A percentile compares a stretch with the other conserved stretches of the same genome.
Evolutionary conservation across 2,797 vertebrate species (phyloP).

Genomic region (Mormyrus hasselquistii): DNA sequence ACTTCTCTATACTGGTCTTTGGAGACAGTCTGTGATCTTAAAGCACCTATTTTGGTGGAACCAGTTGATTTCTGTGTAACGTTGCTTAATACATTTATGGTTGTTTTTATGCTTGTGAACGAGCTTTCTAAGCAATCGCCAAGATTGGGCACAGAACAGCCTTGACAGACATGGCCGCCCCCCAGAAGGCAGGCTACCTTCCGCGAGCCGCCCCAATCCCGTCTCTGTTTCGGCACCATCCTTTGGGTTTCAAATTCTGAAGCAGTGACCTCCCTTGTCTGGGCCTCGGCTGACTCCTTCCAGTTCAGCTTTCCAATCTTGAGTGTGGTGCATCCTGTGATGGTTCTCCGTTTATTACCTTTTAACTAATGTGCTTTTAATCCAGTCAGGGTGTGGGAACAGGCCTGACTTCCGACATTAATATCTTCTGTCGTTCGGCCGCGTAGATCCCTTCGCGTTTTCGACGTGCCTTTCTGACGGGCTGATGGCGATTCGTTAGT

Average conservation of each 20-base stretch:
- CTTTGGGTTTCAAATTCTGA: background rate
- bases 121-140: conserved; percentile 76
- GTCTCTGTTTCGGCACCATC: background rate
- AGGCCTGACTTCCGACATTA: background rate
- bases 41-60: conserved; percentile 79
- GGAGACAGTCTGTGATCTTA: conserved; percentile 74
- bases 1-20: conserved; percentile 60
- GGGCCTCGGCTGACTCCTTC: background rate
- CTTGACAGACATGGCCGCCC: background rate
- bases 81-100: conserved; percentile 40
- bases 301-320: background rate
- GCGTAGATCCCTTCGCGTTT: background rate
- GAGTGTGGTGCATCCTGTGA: background rate
- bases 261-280: background rate
- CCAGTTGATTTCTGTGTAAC: conserved; percentile 50
- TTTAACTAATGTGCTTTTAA: conserved; percentile 21
- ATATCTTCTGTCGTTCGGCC: background rate
- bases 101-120: conserved; percentile 64
- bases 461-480: conserved; percentile 30
- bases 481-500: conserved; percentile 5
- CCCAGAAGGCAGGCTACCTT: background rate
- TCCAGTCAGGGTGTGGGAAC: conserved; percentile 17
- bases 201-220: background rate
- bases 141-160: conserved; percentile 76
- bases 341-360: conserved; percentile 26